Base-by-base conservation (phyloP, 2,797 vertebrate species). In the Semaprochilodus insignis region DNA sequence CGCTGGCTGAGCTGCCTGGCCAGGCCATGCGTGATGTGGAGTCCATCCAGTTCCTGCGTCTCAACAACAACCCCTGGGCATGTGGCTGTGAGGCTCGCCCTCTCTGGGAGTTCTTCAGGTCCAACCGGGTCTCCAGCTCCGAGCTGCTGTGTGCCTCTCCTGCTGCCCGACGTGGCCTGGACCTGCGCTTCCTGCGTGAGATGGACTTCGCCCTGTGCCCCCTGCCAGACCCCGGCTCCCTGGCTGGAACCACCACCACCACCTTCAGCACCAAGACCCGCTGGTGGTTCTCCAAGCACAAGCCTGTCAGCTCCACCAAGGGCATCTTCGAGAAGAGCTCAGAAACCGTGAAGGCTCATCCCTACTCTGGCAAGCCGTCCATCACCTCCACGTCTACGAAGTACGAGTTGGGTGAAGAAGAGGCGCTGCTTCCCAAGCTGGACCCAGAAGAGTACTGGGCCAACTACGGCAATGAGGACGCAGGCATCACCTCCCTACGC, bases 21-120 rank as follows among this genome's bases (percentile, higher is more conserved):
- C 97, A 97, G 92, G 93, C 96, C 10, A 95, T 99, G 91, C 94
- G 96, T 3, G 96, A 97, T 87, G 93, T 97, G 36, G 95, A 96
- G 13, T 94, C 97, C 62, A 96, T 99, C 0, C 95, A 98, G 93
- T 99, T 99, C 93, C 95, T 99, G 84, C 95, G 97, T 81, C 97
- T 99, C 89, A 99, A 98, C 55, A 96, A 95, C 86, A 99, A 99
- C 91, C 97, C 97, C 57, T 99, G 98, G 98, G 94, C 97, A 69
- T 99, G 98, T 23, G 97, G 97, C 91, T 99, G 98, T 55, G 97
- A 97, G 54, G 94, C 97, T 6, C 96, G 94, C 7, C 94, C 95
- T 36, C 94, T 99, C 88, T 99, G 98, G 97, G 96, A 96, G 83
- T 99, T 97, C 97, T 99, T 99, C 94, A 96, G 95, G 0, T 94